phyloP scores from a whole-genome alignment of 64 coral and sea anemone species.

The Exaiptasia diaphana region DNA sequence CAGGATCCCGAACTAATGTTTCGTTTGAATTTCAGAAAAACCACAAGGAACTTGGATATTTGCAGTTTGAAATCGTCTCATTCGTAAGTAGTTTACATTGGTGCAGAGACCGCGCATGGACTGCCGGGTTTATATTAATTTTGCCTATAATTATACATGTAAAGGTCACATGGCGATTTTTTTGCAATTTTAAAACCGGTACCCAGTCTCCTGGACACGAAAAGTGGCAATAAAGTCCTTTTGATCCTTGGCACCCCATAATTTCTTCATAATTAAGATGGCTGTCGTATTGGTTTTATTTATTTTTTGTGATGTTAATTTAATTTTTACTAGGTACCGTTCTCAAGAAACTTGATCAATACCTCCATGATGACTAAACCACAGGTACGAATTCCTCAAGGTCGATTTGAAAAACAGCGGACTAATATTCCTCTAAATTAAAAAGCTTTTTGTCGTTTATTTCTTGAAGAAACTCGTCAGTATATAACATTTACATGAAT shows the following conservation, averaged over 20 bases:
- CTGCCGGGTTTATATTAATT: neutral
- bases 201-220: neutral
- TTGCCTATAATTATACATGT: neutral
- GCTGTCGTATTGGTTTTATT: neutral
- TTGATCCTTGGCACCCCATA: neutral
- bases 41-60: conserved; percentile 19
- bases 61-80: conserved; percentile 40
- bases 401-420: neutral
- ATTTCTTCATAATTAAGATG: neutral
- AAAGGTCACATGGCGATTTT: neutral
- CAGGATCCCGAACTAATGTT: neutral
- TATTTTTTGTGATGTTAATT: neutral
- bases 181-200: neutral
- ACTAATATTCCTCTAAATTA: neutral
- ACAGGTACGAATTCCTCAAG: neutral
- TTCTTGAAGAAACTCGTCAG: neutral
- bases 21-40: conserved; percentile 27
- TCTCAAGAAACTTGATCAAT: conserved; percentile 33
- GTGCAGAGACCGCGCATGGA: neutral
- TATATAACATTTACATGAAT: too few relatives aligned
- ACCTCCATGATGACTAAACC: neutral
- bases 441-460: neutral
- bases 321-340: conserved; percentile 9
- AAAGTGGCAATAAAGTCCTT: neutral
- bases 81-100: conserved; percentile 28